Evolutionary conservation across 2,888 invertebrate genomes (phyloP).

Genomic region (Notodonta ziczac): DNA sequence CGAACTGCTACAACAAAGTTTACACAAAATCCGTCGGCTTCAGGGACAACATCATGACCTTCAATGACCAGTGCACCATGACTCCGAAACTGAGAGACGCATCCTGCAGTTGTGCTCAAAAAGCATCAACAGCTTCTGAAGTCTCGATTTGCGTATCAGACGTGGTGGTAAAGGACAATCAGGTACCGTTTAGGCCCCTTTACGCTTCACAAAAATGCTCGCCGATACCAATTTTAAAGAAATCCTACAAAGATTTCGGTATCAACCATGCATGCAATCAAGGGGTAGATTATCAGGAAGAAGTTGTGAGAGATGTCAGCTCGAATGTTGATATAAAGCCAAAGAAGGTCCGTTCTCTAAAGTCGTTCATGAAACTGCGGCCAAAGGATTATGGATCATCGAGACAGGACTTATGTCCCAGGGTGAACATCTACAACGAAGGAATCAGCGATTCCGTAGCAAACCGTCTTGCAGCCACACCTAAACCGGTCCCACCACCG

Average conservation of each 20-base stretch:
- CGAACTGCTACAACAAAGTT: conserved; percentile 36
- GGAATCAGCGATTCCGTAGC: conserved; percentile 57
- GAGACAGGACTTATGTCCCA: conserved; percentile 12
- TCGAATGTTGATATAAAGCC: conserved; percentile 3
- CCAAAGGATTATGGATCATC: neutral
- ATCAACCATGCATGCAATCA: neutral
- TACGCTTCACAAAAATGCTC: conserved; percentile 12
- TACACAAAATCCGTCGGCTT: conserved; percentile 22
- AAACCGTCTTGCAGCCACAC: conserved; percentile 17
- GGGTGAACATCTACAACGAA: conserved; percentile 64
- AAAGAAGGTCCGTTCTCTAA: conserved; percentile 16
- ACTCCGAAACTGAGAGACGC: conserved; percentile 57
- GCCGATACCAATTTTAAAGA: conserved; percentile 40
- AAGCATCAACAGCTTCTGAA: conserved; percentile 30
- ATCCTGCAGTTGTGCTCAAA: conserved; percentile 41
- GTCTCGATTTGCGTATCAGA: conserved; percentile 33
- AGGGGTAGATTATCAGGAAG: neutral
- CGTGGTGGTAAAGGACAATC: conserved; percentile 31
- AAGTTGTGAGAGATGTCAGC: neutral
- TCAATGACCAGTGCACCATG: conserved; percentile 61
- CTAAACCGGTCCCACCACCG: conserved; percentile 16
- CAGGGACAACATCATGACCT: conserved; percentile 59
- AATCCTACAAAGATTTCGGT: conserved; percentile 8
- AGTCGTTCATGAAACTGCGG: conserved; percentile 28
- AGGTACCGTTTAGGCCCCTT: conserved; percentile 16